Evolutionary conservation across 2,888 invertebrate species (phyloP), one percentile per base, ranked within the genome.

Genomic region (Polydrusus pterygomalis): DNA sequence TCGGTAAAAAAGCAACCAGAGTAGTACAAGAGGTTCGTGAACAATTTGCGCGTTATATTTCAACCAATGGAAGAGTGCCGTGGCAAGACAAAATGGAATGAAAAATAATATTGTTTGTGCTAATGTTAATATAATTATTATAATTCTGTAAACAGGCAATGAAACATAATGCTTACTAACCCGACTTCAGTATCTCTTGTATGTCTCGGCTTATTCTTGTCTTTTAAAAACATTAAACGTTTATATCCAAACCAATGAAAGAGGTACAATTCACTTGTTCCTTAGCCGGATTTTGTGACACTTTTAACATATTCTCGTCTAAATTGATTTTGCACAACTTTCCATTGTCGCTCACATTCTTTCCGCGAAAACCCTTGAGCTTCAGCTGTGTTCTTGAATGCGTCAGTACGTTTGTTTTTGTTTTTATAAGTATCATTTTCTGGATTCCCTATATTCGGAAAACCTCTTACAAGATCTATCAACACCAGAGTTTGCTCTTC

Each of bases 401-500:
- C 30, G 30, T 30, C 30, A 30, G 49, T 10, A 49, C 49, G 49
- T 49, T 49, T 49, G 10, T 49, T 49, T 17, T 49, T 49, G 17
- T 49, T 17, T 49, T 49, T 49, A 49, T 49, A 49, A 49, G 49
- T 18, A 6, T 49, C 49, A 49, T 49, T 49, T 49, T 49, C 49
- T 6, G 45, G 45, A 45, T 45, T 45, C 11, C 13, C n/a, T n/a
- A 45, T 45, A 45, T 45, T 45, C 15, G 45, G 15, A 45, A 13
- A 15, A n/a, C n/a, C 45, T 10, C 49, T 49, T 49, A 49, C 17
- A 17, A 49, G 49, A 7, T 49, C 49, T 5, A 49, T 49, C 49
- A 49, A 49, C 17, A 8, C 6, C 17, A 49, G 15, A 49, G 7
- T 18, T 49, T 49, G 17, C 7, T 49, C 49, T 17, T 49, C 49